Conservation (phyloP, 2,888 invertebrate species). For the Leptinotarsa peninsularis region DNA sequence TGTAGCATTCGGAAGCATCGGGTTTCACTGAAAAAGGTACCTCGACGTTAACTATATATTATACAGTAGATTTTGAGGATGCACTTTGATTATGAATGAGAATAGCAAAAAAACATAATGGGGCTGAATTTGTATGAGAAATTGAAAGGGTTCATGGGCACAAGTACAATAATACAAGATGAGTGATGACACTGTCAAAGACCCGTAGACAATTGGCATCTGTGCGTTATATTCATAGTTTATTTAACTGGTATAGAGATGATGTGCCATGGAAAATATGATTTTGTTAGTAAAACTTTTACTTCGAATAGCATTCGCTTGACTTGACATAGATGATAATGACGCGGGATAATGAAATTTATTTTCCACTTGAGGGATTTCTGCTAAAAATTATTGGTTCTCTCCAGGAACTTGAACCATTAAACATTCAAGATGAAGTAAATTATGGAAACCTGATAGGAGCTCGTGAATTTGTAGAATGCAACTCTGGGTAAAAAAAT, state of each 20-base stretch:
- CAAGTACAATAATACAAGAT: conserved; percentile 51
- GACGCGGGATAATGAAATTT: too few species aligned
- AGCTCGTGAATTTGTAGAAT: too few species aligned
- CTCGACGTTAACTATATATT: conserved; percentile 47
- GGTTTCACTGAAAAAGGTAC: conserved; percentile 1
- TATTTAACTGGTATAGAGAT: conserved; percentile 37
- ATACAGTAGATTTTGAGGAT: conserved; percentile 52
- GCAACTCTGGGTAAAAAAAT: too few species aligned
- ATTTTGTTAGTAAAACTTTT: conserved; percentile 28
- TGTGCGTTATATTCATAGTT: conserved; percentile 40
- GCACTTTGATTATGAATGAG: conserved; percentile 57
- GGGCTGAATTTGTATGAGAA: conserved; percentile 62
- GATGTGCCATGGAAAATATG: conserved; percentile 22
- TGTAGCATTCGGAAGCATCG: conserved; percentile 3
- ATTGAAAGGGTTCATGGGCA: conserved; percentile 53
- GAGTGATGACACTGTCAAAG: conserved; percentile 61
- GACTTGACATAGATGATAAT: too few species aligned
- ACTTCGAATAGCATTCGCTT: not conserved
- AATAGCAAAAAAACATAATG: conserved; percentile 57
- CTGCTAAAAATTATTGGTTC: too few species aligned
- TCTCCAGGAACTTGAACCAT: too few species aligned
- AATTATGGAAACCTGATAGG: too few species aligned
- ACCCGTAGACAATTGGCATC: conserved; percentile 46
- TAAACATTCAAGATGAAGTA: too few species aligned
- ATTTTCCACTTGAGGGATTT: too few species aligned